These are phyloP conservation scores for Phyllostomus discolor DNA, from an alignment of 2,113 vertebrate species.

Conservation along the genomic window DNA sequence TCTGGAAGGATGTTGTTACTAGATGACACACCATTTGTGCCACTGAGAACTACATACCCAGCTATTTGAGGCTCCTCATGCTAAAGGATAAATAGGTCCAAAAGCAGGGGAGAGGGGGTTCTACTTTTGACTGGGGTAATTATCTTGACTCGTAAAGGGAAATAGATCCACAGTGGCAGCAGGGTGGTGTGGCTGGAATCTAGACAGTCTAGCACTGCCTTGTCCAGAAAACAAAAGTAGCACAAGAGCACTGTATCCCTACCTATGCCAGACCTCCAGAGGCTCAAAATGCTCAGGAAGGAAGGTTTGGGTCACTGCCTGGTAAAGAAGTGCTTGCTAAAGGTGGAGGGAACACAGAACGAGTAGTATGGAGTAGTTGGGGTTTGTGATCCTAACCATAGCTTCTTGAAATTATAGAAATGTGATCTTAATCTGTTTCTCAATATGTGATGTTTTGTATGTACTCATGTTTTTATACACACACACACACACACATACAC, in stretches of 20 bases:
- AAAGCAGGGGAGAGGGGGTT: neutral
- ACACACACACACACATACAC: no score
- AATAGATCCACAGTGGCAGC: neutral
- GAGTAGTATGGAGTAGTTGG: neutral
- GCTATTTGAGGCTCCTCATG: neutral
- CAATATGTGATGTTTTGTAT: neutral
- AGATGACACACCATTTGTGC: neutral
- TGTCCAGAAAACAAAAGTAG: neutral
- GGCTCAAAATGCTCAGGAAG: neutral
- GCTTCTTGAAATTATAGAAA: neutral
- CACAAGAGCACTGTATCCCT: no score
- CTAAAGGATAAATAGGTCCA: neutral
- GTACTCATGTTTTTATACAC: neutral
- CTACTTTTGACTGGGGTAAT: neutral
- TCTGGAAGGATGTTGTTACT: neutral
- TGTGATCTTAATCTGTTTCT: neutral
- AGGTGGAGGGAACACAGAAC: neutral
- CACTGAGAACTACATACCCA: neutral
- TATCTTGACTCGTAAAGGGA: neutral
- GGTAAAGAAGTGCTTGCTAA: neutral
- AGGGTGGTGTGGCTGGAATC: neutral
- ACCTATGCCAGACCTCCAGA: no score
- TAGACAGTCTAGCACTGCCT: neutral
- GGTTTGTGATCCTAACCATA: neutral
- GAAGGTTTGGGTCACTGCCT: neutral